Percentiles rank a stretch among this genome's conserved stretches.
Conservation (phyloP, 2,888 invertebrate species). For the Ctena decussata region DNA sequence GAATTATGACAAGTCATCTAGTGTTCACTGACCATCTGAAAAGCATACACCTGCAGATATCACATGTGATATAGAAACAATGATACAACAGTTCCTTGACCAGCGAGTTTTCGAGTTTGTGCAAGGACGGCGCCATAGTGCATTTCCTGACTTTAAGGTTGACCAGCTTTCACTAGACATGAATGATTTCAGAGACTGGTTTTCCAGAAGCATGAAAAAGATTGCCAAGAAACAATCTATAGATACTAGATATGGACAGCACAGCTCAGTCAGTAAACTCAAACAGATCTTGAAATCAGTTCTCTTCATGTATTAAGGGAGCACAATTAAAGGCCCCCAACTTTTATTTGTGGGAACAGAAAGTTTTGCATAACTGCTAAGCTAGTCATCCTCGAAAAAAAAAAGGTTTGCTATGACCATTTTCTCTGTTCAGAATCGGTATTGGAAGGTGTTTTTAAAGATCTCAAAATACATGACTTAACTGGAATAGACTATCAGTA, state of each 20-base stretch:
- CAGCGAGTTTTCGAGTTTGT: neutral
- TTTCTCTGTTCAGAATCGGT: too few species aligned
- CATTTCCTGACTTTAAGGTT: neutral
- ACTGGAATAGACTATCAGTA: too few species aligned
- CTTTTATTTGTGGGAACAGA: too few species aligned
- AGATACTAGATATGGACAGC: neutral
- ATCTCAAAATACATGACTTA: too few species aligned
- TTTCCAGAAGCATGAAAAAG: slow-evolving; percentile 6
- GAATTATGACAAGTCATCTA: neutral
- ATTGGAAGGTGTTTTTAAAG: too few species aligned
- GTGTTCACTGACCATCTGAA: neutral
- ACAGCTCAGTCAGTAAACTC: too few species aligned
- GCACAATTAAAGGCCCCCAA: too few species aligned
- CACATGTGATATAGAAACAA: slow-evolving; percentile 7
- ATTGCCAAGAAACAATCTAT: slow-evolving; percentile 29
- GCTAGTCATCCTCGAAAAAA: too few species aligned
- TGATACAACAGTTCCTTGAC: slow-evolving; percentile 6
- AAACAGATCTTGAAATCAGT: too few species aligned
- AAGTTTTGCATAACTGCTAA: too few species aligned
- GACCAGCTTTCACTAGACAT: slow-evolving; percentile 29
- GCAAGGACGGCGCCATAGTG: neutral
- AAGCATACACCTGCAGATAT: slow-evolving; percentile 25
- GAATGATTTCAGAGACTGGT: slow-evolving; percentile 32
- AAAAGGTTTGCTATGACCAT: too few species aligned
- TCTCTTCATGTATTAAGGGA: too few species aligned